Evolutionary conservation across 2,113 vertebrate genomes (phyloP).

Genomic region (Rhinolophus sinicus): DNA sequence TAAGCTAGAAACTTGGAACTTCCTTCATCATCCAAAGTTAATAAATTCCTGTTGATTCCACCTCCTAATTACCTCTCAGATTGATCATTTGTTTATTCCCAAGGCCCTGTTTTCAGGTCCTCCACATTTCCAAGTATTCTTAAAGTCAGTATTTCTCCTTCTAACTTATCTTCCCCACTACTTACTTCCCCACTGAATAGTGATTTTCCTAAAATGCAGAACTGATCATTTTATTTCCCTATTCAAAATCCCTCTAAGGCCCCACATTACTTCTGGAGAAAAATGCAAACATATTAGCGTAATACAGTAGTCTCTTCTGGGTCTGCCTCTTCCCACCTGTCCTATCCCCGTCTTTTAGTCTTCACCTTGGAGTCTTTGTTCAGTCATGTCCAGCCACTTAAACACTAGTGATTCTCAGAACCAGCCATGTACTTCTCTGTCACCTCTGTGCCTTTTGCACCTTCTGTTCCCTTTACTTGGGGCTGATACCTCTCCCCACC

Average conservation of each 20-base stretch:
- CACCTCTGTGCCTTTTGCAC: background rate
- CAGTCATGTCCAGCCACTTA: background rate
- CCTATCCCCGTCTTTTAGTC: background rate
- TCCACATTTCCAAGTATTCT: background rate
- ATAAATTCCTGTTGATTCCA: background rate
- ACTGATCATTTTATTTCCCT: conserved; percentile 14
- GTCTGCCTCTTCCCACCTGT: background rate
- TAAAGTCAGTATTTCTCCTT: background rate
- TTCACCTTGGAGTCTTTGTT: background rate
- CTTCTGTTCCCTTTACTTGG: background rate
- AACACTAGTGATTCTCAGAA: background rate
- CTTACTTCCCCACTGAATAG: no score
- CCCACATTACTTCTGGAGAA: background rate
- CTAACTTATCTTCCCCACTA: background rate
- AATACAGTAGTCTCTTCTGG: background rate
- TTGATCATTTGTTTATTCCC: background rate
- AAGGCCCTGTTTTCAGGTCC: background rate
- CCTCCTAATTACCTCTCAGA: background rate
- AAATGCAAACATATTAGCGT: background rate
- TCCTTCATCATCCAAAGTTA: background rate
- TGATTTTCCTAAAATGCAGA: conserved; percentile 6
- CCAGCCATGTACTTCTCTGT: background rate
- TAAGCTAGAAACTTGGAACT: background rate
- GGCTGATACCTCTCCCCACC: background rate
- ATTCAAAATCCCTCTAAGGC: background rate